phyloP scores from a whole-genome alignment of 2,888 invertebrate genomes.

The Fragum whitleyi region DNA sequence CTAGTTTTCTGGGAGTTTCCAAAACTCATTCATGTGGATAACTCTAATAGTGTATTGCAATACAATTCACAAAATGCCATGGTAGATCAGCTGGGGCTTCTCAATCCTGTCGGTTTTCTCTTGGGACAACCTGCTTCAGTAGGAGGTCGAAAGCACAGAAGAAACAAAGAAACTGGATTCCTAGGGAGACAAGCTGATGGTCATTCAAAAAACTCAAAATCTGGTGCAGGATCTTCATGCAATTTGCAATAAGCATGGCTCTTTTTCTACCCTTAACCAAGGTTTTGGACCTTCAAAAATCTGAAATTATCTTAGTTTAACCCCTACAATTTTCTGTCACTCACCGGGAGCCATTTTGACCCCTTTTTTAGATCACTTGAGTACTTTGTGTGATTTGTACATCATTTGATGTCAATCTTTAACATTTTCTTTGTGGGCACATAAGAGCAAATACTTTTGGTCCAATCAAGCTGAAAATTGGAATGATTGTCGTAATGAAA shows the following conservation, averaged over 20 bases:
- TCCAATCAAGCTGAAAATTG: no score
- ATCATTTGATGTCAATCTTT: no score
- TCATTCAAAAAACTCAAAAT: neutral
- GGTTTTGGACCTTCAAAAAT: no score
- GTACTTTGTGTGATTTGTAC: no score
- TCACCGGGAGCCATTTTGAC: no score
- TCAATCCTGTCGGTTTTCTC: slow-evolving; percentile 63
- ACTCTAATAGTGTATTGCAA: slow-evolving; percentile 28
- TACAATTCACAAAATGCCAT: slow-evolving; percentile 62
- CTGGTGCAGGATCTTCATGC: slow-evolving; percentile 20
- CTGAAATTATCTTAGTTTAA: no score
- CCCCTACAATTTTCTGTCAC: no score
- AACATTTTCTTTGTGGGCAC: no score
- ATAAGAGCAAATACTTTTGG: no score
- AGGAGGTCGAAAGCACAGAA: slow-evolving; percentile 52
- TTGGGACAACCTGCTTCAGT: slow-evolving; percentile 49
- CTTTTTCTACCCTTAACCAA: neutral
- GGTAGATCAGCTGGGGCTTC: slow-evolving; percentile 61
- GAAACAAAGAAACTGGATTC: slow-evolving; percentile 36
- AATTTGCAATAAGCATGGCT: slow-evolving; percentile 26
- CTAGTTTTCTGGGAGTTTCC: slow-evolving; percentile 38
- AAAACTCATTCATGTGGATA: neutral
- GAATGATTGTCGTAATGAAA: no score
- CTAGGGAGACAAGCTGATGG: neutral
- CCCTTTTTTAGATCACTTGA: no score